Percentiles rank a stretch among this genome's conserved stretches.
Conservation (phyloP, 2,888 invertebrate species). For the Oxystoma pomonae region DNA sequence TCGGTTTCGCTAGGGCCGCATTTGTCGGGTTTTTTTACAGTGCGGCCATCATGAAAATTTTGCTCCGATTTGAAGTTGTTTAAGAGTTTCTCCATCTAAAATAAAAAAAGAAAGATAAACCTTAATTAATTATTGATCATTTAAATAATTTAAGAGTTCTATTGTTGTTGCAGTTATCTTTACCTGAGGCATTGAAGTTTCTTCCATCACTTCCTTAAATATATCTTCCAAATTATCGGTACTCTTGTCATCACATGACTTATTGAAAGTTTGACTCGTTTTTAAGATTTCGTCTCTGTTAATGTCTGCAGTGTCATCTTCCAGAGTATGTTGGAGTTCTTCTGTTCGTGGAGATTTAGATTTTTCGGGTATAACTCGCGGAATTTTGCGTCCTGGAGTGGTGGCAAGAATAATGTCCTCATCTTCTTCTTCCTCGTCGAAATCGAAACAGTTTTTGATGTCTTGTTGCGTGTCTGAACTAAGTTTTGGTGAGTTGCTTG, state of each 20-base stretch:
- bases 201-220: slow-evolving; percentile 59
- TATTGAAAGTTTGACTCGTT: slow-evolving; percentile 22
- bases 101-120: neutral
- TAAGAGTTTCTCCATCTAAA: slow-evolving; percentile 47
- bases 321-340: slow-evolving; percentile 10
- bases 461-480: slow-evolving; percentile 39
- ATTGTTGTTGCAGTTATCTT: too few species aligned
- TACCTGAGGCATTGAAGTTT: slow-evolving; percentile 54
- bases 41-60: slow-evolving; percentile 44
- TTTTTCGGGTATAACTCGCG: slow-evolving; percentile 53
- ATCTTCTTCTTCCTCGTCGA: slow-evolving; percentile 69
- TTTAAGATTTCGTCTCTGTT: slow-evolving; percentile 23
- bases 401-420: slow-evolving; percentile 55
- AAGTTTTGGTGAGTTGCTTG: neutral
- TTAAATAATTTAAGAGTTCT: too few species aligned
- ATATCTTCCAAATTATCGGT: slow-evolving; percentile 46
- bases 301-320: slow-evolving; percentile 12
- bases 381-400: slow-evolving; percentile 57
- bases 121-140: neutral
- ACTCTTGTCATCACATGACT: slow-evolving; percentile 31
- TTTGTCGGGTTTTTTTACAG: slow-evolving; percentile 45
- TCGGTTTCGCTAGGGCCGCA: slow-evolving; percentile 13
- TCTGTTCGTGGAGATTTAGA: slow-evolving; percentile 17
- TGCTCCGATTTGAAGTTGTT: slow-evolving; percentile 45
- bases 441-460: slow-evolving; percentile 68